phyloP scores from a whole-genome alignment of 2,888 invertebrate genomes.

The Eustalomyia histrio region DNA sequence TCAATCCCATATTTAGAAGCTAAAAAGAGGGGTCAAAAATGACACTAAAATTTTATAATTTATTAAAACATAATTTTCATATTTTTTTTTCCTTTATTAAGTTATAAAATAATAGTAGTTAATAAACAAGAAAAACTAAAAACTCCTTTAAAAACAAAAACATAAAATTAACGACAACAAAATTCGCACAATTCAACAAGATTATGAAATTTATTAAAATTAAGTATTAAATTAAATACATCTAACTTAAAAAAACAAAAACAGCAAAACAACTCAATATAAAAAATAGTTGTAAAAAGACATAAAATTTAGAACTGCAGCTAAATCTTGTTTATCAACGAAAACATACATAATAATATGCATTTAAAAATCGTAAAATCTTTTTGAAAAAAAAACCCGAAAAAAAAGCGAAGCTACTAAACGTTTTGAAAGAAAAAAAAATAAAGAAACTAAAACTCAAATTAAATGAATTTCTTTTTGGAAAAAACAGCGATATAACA shows the following conservation, averaged over 20 bases:
- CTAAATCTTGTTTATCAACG: slow-evolving; percentile 47
- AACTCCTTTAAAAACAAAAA: slow-evolving; percentile 39
- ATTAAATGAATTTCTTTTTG: slow-evolving; percentile 19
- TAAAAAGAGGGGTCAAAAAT: no score
- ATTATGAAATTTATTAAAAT: slow-evolving; percentile 39
- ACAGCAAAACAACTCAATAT: neutral
- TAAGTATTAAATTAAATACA: slow-evolving; percentile 51
- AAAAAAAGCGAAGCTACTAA: slow-evolving; percentile 9
- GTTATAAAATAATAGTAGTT: slow-evolving; percentile 29
- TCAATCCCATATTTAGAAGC: no score
- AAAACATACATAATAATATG: slow-evolving; percentile 34
- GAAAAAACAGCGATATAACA: slow-evolving; percentile 3
- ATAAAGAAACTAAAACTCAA: neutral
- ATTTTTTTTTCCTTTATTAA: neutral
- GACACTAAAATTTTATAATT: no score
- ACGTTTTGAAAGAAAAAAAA: slow-evolving; percentile 6
- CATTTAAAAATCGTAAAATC: slow-evolving; percentile 62
- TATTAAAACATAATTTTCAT: neutral
- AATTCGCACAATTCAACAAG: slow-evolving; percentile 35
- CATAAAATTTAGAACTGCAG: slow-evolving; percentile 30
- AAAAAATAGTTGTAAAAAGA: slow-evolving; percentile 34
- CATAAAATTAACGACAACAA: slow-evolving; percentile 48
- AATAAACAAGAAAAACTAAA: slow-evolving; percentile 35
- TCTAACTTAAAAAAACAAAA: slow-evolving; percentile 20
- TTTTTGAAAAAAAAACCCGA: slow-evolving; percentile 16